Base-by-base conservation (phyloP, 2,888 invertebrate species). In the Phyllotreta striolata region DNA sequence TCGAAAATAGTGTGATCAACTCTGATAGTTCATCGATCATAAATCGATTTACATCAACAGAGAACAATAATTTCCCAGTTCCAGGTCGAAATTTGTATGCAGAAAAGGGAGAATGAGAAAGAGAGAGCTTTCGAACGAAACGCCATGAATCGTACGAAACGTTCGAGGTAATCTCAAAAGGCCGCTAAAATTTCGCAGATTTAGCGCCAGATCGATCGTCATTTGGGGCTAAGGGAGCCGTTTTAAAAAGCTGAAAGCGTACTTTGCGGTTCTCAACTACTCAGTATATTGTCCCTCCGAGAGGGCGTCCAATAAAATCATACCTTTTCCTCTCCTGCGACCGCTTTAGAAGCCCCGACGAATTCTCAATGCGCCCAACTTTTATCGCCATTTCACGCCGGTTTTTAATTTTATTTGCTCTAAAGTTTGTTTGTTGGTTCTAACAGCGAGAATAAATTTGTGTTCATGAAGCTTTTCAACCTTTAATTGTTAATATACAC, bases 191-290 rank as follows among this genome's bases (percentile, higher is more conserved):
- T 79, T 79, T 75, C 74, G 74, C 76, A 76, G 79, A 80, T 80
- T 80, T 80, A 80, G 79, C 78, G 73, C 72, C 73, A 76, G 78
- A 80, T 80, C 79, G 80, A 79, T 77, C 78, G 81, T 80, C 80
- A 80, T 81, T 81, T 80, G 80, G 79, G 78, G 75, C 79, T 79
- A 79, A 79, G 81, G 81, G 80, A 78, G 74, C 78, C 77, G 76
- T 80, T 81, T 81, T 80, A 80, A 81, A 81, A 81, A 80, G 80
- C 81, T 81, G 80, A 80, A 80, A 80, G 80, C 81, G 81, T 81
- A 80, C 80, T 81, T 81, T 81, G 77, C 75, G 77, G 72, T 74
- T 75, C 74, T 78, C 75, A 78, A 77, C 76, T 75, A 77, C 75
- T 74, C 72, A 71, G 70, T 70, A 63, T 68, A 80, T 75, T 72